Conservation (phyloP, 2,113 vertebrate genomes). For the Telmatochromis sp. region DNA sequence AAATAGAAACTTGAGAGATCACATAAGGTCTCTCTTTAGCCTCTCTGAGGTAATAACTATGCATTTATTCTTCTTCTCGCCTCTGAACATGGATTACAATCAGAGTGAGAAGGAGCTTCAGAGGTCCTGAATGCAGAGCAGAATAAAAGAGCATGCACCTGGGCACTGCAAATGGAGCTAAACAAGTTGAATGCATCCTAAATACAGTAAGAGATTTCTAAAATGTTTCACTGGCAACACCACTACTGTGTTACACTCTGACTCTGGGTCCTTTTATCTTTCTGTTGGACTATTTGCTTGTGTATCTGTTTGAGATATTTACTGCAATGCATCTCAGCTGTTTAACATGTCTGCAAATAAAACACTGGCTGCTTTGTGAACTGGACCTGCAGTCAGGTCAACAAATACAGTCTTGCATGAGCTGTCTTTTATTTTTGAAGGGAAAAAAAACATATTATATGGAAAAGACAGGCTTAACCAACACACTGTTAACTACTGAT, state of each 20-base stretch:
- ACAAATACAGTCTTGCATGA: background rate
- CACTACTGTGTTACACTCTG: no score
- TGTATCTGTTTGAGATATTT: background rate
- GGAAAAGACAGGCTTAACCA: background rate
- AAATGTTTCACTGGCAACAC: background rate
- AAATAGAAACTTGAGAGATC: background rate
- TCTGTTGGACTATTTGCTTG: background rate
- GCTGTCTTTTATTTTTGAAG: background rate
- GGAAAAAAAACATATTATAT: background rate
- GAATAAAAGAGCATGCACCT: background rate
- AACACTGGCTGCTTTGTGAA: background rate
- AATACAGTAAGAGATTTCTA: background rate
- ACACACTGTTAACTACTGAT: background rate
- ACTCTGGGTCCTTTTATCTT: background rate
- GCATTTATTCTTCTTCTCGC: constrained; percentile 32
- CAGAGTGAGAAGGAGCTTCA: background rate
- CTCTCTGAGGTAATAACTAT: constrained; percentile 24
- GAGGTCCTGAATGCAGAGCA: background rate
- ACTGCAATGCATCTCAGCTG: background rate
- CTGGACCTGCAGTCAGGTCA: background rate
- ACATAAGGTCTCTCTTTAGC: background rate
- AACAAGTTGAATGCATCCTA: background rate
- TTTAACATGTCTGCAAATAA: background rate
- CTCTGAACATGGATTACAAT: constrained; percentile 23
- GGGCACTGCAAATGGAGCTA: background rate